Evolutionary conservation across 2,113 vertebrate species (phyloP), one percentile per base, ranked within the genome.

Genomic region (Camelus bactrianus): DNA sequence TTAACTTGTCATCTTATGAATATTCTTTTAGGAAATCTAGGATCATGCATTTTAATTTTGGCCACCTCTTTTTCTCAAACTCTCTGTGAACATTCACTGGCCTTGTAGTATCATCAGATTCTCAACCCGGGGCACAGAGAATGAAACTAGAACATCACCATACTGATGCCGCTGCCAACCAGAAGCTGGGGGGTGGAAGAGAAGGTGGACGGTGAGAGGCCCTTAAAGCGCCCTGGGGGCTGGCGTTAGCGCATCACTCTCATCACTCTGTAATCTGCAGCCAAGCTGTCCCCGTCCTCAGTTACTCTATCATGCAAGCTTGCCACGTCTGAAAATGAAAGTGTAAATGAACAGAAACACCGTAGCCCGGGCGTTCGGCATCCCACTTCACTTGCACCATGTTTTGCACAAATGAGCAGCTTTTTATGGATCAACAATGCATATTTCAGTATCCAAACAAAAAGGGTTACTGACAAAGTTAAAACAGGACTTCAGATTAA

Each of bases 1-100:
- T 86, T 77, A 76, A 60, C 11, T 62, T 81, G 48, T 60, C 35
- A 79, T 54, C 70, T 90, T 70, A 60, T 13, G 11, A 80, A 72
- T 48, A 58, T 48, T 50, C 35, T 76, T 95, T 65, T 58, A 58
- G 48, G 35, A 35, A 54, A 60, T 88, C 70, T 32, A 89, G 64
- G 56, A 32, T 91, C 22, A 28, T n/a, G 56, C 54, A 80, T 91
- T 93, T 84, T 73, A 24, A 91, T 88, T 48, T 67, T 82, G 30
- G 70, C 38, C 26, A 75, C 24, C 46, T 42, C 70, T 70, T 83
- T 75, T 75, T 65, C 79, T 84, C 54, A 46, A 70, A 72, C 54
- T 75, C 26, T 62, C 72, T 30, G 12, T 85, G 48, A 76, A 48
- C 13, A 42, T 42, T 90, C 46, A 24, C 6, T 65, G 83, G 14